Base-by-base conservation (phyloP, 1,140 invertebrate species). In the Ectropis grisescens region DNA sequence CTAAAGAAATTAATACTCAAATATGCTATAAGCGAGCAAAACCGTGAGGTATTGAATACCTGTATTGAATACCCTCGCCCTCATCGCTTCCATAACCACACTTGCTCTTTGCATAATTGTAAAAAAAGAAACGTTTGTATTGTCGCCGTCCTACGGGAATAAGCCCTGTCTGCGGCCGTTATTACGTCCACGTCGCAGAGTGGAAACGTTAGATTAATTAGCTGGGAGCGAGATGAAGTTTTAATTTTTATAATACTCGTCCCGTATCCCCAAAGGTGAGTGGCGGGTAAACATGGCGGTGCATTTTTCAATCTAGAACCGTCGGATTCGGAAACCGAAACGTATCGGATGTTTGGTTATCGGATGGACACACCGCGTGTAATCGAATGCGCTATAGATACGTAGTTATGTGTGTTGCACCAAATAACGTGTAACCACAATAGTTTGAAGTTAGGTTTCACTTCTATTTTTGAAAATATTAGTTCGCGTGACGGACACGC, bases 151-250 rank as follows among this genome's bases (percentile, higher is more conserved):
- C 65, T 57, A 29, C 44, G 61, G 57, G 55, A 64, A 59, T 55
- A 52, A 34, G 48, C 34, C 39, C 40, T 45, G 46, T 55, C 38
- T 56, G 30, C 46, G 40, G 44, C 33, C 58, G 58, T 58, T 62
- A 61, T 61, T 58, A 56, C 38, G 49, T 59, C 49, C 44, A 51
- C 51, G 46, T 54, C 50, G 47, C 29, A 42, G 42, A 30, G 46
- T 55, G 55, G 49, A 40, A 44, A 48, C 47, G 46, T 40, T 36
- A 48, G 48, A 58, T 65, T 70, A 67, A 70, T 70, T 67, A 67
- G 62, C 50, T 54, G 34, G 50, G 41, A 37, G 34, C 45, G 42
- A 50, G 47, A 44, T 56, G 38, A 59, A 60, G 38, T 67, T 66
- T 61, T 59, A 55, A 67, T 67, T 54, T 58, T 56, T 56, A 56